Percentiles rank a stretch among this genome's conserved stretches.
Conservation (phyloP, 2,888 invertebrate species). For the Dorcus parallelipipedus region DNA sequence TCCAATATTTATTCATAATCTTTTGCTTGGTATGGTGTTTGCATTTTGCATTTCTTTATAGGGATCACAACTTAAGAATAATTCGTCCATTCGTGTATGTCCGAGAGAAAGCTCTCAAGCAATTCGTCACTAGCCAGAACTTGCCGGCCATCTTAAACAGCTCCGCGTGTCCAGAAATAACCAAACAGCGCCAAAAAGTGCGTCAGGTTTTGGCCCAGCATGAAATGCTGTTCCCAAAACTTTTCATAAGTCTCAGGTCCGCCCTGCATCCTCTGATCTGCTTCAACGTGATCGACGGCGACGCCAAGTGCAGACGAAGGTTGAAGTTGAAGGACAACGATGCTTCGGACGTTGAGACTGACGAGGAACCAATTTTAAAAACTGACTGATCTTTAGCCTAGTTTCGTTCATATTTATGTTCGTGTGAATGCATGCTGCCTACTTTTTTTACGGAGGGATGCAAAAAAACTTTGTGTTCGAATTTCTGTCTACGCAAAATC, state of each 20-base stretch:
- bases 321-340: slow-evolving; percentile 59
- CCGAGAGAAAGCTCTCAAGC: slow-evolving; percentile 68
- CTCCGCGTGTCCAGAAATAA: slow-evolving; percentile 36
- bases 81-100: slow-evolving; percentile 86
- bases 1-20: no score
- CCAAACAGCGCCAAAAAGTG: slow-evolving; percentile 53
- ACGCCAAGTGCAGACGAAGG: slow-evolving; percentile 57
- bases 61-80: slow-evolving; percentile 76
- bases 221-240: slow-evolving; percentile 70
- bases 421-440: slow-evolving; percentile 11
- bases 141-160: slow-evolving; percentile 61
- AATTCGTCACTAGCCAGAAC: slow-evolving; percentile 70
- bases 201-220: slow-evolving; percentile 70
- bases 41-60: slow-evolving; percentile 43
- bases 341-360: slow-evolving; percentile 61
- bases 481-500: no score
- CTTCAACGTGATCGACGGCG: slow-evolving; percentile 53
- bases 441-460: background rate
- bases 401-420: slow-evolving; percentile 6
- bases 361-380: slow-evolving; percentile 64
- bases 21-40: background rate
- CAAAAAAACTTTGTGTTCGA: background rate
- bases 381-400: slow-evolving; percentile 29
- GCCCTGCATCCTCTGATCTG: slow-evolving; percentile 58
- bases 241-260: slow-evolving; percentile 70